Conservation (phyloP, 2,797 vertebrate genomes). For the Sebastes iracundus region DNA sequence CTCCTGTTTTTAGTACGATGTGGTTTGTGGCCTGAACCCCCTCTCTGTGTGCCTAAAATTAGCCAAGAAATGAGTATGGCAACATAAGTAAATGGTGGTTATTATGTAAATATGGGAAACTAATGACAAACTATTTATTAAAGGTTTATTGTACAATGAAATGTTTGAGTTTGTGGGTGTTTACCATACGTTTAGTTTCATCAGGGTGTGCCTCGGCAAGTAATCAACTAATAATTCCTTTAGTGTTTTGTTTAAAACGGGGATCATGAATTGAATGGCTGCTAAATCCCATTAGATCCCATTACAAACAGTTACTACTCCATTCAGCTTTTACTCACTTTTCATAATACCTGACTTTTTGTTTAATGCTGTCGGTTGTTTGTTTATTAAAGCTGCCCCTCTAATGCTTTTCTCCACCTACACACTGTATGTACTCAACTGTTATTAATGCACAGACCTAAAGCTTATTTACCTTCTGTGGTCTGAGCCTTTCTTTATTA, state of each 20-base stretch:
- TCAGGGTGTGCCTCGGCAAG: background rate
- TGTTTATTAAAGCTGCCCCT: slow-evolving; percentile 13
- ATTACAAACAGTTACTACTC: background rate
- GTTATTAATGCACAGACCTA: slow-evolving; percentile 18
- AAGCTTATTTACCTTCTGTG: slow-evolving; percentile 33
- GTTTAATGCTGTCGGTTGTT: slow-evolving; percentile 3
- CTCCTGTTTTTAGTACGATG: slow-evolving; percentile 78
- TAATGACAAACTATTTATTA: slow-evolving; percentile 90
- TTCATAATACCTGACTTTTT: background rate
- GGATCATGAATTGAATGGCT: background rate
- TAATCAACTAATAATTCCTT: background rate
- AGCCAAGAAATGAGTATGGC: slow-evolving; percentile 81
- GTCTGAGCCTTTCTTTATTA: slow-evolving; percentile 41
- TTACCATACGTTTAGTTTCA: background rate
- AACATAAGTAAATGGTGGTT: slow-evolving; percentile 80
- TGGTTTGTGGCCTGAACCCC: slow-evolving; percentile 80
- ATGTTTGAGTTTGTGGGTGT: slow-evolving; percentile 38
- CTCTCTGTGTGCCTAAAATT: slow-evolving; percentile 85
- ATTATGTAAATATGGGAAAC: slow-evolving; percentile 87
- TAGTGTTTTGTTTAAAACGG: background rate
- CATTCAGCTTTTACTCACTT: background rate
- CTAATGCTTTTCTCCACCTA: slow-evolving; percentile 6
- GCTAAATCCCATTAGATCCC: slow-evolving; percentile 15
- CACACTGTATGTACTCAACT: background rate
- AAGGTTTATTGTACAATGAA: slow-evolving; percentile 86